Base-by-base conservation (phyloP, 2,888 invertebrate species). In the Agapostemon virescens region DNA sequence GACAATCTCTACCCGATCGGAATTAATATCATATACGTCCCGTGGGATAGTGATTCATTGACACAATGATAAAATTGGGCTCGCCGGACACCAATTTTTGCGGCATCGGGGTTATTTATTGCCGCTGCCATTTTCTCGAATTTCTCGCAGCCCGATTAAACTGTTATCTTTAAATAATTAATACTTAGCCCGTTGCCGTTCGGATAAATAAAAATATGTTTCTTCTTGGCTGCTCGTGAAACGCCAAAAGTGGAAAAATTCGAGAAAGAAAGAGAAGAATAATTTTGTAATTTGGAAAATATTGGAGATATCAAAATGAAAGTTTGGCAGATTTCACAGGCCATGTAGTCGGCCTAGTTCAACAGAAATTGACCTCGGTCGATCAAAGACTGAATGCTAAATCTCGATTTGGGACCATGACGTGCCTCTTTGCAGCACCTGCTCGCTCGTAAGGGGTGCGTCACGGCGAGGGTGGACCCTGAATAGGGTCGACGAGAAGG, bases 361-460 rank as follows among this genome's bases (percentile, higher is more conserved):
- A 6, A 17, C 7, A 5, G n/a, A 9, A 9, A n/a, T 49, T 49
- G 9, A 49, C 3, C 45, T n/a, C 9, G 0, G n/a, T n/a, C 20
- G 20, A 20, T 7, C 20, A 7, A 3, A 49, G 3, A 49, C 9
- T n/a, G n/a, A n/a, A 49, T 11, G 49, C n/a, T 49, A 11, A 49
- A 11, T n/a, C 49, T n/a, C n/a, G 49, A 49, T 49, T 49, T 49
- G n/a, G 49, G n/a, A 2, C 1, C 9, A 49, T 2, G 3, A n/a
- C 2, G 9, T 61, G 71, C 82, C 79, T 68, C 76, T 86, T 82
- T 68, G 82, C 75, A 58, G 85, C 86, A 81, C 82, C 86, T 86
- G 86, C 71, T 86, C 84, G 84, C 82, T 73, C 85, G 79, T 84
- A 80, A 86, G 82, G 77, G 78, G 79, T 68, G 74, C 79, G 85